phyloP scores from a whole-genome alignment of 1,140 invertebrate genomes.

The Reticulitermes speratus region DNA sequence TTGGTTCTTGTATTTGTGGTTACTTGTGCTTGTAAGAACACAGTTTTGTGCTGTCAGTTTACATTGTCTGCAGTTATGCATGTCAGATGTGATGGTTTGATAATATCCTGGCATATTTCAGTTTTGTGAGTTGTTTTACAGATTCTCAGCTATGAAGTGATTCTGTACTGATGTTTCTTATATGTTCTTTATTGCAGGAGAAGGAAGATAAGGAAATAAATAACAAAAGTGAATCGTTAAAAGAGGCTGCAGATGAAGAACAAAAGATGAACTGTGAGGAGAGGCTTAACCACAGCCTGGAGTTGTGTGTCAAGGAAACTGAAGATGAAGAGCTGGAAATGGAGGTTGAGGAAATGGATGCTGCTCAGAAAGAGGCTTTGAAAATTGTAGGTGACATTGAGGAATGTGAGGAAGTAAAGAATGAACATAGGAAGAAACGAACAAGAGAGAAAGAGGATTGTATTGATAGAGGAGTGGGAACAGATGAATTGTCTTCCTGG shows the following conservation, averaged over 20 bases:
- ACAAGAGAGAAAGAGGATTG: slow-evolving; percentile 25
- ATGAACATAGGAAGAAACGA: slow-evolving; percentile 28
- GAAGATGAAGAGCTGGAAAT: slow-evolving; percentile 35
- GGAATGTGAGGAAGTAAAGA: slow-evolving; percentile 36
- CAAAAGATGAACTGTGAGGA: background rate
- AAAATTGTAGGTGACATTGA: slow-evolving; percentile 37
- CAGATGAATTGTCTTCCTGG: slow-evolving; percentile 3
- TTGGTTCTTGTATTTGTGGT: too few relatives aligned
- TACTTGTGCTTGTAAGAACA: too few relatives aligned
- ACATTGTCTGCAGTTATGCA: too few relatives aligned
- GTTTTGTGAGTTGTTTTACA: too few relatives aligned
- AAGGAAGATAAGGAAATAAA: slow-evolving; percentile 52
- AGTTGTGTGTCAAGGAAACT: slow-evolving; percentile 46
- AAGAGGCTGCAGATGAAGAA: slow-evolving; percentile 51
- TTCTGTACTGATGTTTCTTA: too few relatives aligned
- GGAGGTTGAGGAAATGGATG: background rate
- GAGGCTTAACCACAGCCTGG: slow-evolving; percentile 33
- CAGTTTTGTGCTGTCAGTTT: too few relatives aligned
- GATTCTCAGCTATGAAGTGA: too few relatives aligned
- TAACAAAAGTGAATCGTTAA: slow-evolving; percentile 51
- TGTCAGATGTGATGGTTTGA: too few relatives aligned
- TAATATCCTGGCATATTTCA: too few relatives aligned
- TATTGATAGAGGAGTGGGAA: background rate
- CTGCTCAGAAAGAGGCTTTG: background rate
- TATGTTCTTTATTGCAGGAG: slow-evolving; percentile 5